Percentiles rank a stretch among this genome's conserved stretches.
phyloP scores from a whole-genome alignment of 2,888 invertebrate species.

The Athalia rosae region DNA sequence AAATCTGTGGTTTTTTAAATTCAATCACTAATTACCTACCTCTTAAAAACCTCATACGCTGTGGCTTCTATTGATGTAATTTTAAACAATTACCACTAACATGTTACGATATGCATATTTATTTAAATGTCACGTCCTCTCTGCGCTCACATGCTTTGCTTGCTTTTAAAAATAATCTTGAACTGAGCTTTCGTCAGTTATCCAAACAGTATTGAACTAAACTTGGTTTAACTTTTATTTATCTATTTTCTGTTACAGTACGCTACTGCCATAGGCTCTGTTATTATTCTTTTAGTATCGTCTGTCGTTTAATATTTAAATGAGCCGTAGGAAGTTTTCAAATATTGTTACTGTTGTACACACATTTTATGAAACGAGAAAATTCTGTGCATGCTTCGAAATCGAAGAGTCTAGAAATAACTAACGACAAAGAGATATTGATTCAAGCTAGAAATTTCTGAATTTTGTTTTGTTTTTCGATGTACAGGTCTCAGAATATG shows the following conservation, averaged over 20 bases:
- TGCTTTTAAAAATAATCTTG: slow-evolving; percentile 36
- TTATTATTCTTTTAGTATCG: slow-evolving; percentile 29
- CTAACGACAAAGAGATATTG: neutral
- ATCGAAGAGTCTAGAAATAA: neutral
- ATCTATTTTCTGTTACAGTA: slow-evolving; percentile 45
- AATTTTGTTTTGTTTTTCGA: no score
- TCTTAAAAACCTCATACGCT: slow-evolving; percentile 20
- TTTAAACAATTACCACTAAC: slow-evolving; percentile 56
- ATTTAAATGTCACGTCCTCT: slow-evolving; percentile 15
- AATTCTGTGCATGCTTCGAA: neutral
- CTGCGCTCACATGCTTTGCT: slow-evolving; percentile 52
- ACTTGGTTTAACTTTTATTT: slow-evolving; percentile 31
- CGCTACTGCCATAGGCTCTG: slow-evolving; percentile 42
- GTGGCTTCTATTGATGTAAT: slow-evolving; percentile 51
- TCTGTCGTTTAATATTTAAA: slow-evolving; percentile 20
- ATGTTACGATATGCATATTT: slow-evolving; percentile 46
- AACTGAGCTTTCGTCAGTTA: slow-evolving; percentile 11
- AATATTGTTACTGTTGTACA: neutral
- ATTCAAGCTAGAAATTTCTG: no score
- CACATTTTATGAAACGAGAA: neutral
- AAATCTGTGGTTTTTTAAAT: neutral
- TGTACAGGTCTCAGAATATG: no score
- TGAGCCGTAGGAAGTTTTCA: slow-evolving; percentile 1
- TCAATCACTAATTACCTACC: no score
- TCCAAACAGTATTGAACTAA: neutral